Conservation (phyloP, 2,797 vertebrate species). For the Hydrolagus colliei region DNA sequence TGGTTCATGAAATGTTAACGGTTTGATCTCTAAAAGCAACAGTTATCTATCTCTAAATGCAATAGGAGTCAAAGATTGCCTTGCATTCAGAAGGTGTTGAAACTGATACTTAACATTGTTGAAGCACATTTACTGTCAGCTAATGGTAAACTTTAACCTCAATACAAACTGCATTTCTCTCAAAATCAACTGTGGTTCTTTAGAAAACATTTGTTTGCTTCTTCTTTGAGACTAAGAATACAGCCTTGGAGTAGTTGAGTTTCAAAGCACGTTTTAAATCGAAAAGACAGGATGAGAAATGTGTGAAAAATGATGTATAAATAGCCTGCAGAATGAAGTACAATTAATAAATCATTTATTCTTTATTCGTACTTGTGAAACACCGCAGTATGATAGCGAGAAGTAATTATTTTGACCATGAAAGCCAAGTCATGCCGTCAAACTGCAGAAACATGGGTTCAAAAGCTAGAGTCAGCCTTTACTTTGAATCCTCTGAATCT, state of each 20-base stretch:
- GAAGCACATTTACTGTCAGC: too few relatives aligned
- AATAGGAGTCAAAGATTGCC: too few relatives aligned
- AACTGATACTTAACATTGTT: too few relatives aligned
- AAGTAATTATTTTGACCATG: neutral
- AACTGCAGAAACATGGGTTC: too few relatives aligned
- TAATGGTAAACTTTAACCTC: neutral
- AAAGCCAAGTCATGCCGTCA: too few relatives aligned
- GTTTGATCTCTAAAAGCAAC: too few relatives aligned
- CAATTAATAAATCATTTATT: neutral
- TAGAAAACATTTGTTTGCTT: neutral
- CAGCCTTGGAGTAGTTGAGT: neutral
- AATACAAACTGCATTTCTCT: neutral
- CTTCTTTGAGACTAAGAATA: neutral
- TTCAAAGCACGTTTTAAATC: neutral
- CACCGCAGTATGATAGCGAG: neutral
- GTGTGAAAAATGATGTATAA: conserved; percentile 1
- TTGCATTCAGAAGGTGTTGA: too few relatives aligned
- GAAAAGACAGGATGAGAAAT: neutral
- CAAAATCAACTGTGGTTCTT: neutral
- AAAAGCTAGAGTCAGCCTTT: too few relatives aligned
- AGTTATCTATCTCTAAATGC: too few relatives aligned
- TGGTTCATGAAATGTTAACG: too few relatives aligned
- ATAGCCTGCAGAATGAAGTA: neutral
- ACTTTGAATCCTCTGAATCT: too few relatives aligned
- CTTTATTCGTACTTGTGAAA: neutral